Percentiles rank a stretch among this genome's conserved stretches.
These are phyloP conservation scores for Lacerta agilis DNA, from an alignment of 2,797 vertebrate species.

Conservation along the genomic window DNA sequence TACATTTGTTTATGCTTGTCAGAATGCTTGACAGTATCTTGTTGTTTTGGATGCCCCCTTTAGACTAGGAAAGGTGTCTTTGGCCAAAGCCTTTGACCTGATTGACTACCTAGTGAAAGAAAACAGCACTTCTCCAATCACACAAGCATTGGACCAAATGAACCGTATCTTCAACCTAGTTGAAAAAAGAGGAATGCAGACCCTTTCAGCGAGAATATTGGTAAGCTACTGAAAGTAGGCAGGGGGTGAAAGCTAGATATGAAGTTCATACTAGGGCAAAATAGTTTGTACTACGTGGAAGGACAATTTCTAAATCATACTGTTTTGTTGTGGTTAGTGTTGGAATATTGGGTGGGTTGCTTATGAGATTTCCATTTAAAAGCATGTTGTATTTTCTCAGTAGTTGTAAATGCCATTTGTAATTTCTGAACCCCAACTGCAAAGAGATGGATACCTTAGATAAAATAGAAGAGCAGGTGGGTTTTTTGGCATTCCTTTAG, in stretches of 20 bases:
- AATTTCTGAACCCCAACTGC: background rate
- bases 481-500: background rate
- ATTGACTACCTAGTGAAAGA: slow-evolving; percentile 85
- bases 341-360: background rate
- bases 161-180: slow-evolving; percentile 82
- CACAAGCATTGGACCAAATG: slow-evolving; percentile 87
- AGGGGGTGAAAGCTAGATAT: background rate
- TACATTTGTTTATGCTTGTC: background rate
- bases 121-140: slow-evolving; percentile 84
- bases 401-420: background rate
- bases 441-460: background rate
- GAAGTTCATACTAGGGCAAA: background rate
- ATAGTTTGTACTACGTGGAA: background rate
- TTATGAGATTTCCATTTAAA: background rate
- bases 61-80: slow-evolving; percentile 87
- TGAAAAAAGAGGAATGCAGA: slow-evolving; percentile 83
- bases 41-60: slow-evolving; percentile 41
- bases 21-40: slow-evolving; percentile 2
- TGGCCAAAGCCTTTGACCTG: slow-evolving; percentile 83
- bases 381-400: background rate
- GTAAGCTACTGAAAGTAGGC: slow-evolving; percentile 73
- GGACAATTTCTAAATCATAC: background rate
- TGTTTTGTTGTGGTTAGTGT: background rate
- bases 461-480: background rate
- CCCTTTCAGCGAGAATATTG: slow-evolving; percentile 79